These are phyloP conservation scores for Struthio camelus DNA, from an alignment of 2,113 vertebrate genomes.

Conservation along the genomic window DNA sequence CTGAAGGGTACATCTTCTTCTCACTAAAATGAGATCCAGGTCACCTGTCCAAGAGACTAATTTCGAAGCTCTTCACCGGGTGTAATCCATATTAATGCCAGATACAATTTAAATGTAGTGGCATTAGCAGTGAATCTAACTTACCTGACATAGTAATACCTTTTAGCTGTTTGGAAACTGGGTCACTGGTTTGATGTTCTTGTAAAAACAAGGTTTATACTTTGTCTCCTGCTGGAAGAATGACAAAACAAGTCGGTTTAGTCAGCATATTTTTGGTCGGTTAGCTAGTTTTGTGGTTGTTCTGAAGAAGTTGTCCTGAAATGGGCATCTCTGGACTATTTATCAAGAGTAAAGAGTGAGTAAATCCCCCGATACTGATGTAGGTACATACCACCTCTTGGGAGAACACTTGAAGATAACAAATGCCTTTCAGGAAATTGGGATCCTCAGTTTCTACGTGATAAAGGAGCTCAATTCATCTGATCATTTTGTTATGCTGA, in stretches of 20 bases:
- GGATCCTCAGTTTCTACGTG: not conserved
- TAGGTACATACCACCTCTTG: not conserved
- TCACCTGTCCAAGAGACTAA: conserved; percentile 12
- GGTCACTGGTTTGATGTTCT: not conserved
- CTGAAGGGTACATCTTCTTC: not conserved
- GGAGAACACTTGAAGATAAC: not conserved
- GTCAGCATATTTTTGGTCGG: not conserved
- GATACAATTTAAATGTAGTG: not conserved
- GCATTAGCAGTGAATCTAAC: conserved; percentile 60
- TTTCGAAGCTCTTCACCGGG: conserved; percentile 28
- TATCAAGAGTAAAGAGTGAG: not conserved
- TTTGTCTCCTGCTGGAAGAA: not conserved
- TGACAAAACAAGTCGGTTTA: not conserved
- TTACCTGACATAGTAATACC: not conserved
- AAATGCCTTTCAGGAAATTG: not conserved
- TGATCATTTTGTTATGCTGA: not conserved
- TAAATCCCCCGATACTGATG: not conserved
- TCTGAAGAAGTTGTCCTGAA: not conserved
- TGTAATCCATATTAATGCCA: conserved; percentile 50
- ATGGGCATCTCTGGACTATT: not conserved
- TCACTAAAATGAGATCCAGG: conserved; percentile 14
- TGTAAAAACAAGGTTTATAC: not conserved
- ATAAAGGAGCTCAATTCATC: not conserved
- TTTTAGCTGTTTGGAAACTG: conserved; percentile 30
- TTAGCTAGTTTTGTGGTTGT: not conserved